A percentile compares a stretch with the other conserved stretches of the same genome.
Evolutionary conservation across 2,888 invertebrate species (phyloP).

Genomic region (Patella ulyssiponensis): DNA sequence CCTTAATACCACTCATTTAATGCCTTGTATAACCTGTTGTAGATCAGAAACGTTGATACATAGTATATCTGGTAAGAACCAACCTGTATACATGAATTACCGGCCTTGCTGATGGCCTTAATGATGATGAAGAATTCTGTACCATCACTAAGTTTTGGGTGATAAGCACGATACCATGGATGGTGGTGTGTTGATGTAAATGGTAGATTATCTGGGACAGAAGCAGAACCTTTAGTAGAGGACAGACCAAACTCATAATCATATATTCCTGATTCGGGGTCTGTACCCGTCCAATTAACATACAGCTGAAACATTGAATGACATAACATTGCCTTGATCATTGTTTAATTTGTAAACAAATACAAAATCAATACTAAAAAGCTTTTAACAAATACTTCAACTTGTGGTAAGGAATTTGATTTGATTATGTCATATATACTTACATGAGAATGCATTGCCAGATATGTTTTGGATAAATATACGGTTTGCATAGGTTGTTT

Average conservation of each 20-base stretch:
- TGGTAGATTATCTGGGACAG: constrained; percentile 41
- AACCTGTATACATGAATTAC: constrained; percentile 35
- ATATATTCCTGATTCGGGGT: constrained; percentile 42
- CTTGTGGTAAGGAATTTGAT: no score
- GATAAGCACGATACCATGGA: constrained; percentile 35
- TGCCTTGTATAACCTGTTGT: no score
- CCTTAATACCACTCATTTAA: no score
- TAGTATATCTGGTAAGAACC: not conserved
- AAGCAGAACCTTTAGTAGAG: constrained; percentile 25
- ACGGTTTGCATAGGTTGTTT: no score
- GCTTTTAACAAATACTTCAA: no score
- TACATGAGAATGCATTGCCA: no score
- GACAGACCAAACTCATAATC: constrained; percentile 52
- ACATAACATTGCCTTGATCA: no score
- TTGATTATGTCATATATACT: no score
- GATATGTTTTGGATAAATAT: no score
- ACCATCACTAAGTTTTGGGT: constrained; percentile 48
- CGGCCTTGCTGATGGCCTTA: constrained; percentile 48
- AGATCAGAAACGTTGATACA: not conserved
- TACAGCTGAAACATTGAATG: constrained; percentile 33
- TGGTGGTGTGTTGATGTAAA: constrained; percentile 49
- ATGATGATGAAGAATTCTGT: constrained; percentile 49
- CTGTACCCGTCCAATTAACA: constrained; percentile 49
- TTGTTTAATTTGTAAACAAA: no score
- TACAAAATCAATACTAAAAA: no score